Evolutionary conservation across 2,113 vertebrate species (phyloP), one percentile per base, ranked within the genome.

Genomic region (Setophaga petechia): DNA sequence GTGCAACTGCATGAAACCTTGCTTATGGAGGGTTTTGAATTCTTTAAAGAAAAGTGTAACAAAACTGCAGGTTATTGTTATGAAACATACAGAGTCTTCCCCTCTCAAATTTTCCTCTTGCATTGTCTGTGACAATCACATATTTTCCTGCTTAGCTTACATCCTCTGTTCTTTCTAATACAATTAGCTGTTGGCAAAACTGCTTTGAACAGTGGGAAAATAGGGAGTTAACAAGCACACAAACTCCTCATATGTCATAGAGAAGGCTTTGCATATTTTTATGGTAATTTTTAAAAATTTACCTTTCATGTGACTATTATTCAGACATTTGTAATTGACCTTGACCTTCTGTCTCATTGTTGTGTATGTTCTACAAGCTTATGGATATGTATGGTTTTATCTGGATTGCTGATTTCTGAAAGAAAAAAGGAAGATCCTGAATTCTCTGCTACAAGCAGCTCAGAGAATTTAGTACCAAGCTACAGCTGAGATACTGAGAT

Each of bases 51-150:
- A 89, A 89, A 74, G 14, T 43, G 30, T 30, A 84, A 27, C 67
- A 59, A 62, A 66, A 41, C 25, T 51, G 4, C 12, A 59, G 11
- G 47, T 71, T 63, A 31, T 31, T 84, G 15, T 74, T 84, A 39
- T 28, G 52, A 87, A 94, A 43, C 30, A 58, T 10, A 41, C 1
- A n/a, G 28, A 84, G 12, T 58, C 33, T 65, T 62, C 3, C 3
- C 4, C 10, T 18, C 33, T 62, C n/a, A 65, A 46, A 43, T 87
- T 77, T 80, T 74, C 68, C 51, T 87, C 31, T 71, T 18, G 1
- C 1, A 0, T 47, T 90, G 39, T 65, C 37, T 0, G 0, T 72
- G 61, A 67, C 28, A 63, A 51, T 51, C 78, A 61, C 21, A 14
- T 55, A 25, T 76, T 86, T 61, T 94, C 49, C 44, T 44, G 5